Evolutionary conservation across 2,797 vertebrate species (phyloP).

Genomic region (Spinus pinus): DNA sequence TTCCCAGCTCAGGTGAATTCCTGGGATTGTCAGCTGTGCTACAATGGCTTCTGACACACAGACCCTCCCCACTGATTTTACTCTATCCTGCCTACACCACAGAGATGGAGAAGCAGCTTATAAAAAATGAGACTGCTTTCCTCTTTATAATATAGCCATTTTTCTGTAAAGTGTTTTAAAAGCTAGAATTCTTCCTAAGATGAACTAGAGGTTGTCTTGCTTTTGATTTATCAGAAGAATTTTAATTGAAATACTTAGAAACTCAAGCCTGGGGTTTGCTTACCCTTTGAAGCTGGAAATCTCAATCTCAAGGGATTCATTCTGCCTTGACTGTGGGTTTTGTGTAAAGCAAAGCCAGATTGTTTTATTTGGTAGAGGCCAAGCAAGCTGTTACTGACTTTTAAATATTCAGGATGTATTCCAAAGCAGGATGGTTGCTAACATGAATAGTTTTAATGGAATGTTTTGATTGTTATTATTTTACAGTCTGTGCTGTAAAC

Average conservation of each 20-base stretch:
- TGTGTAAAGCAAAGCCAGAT: conserved; percentile 40
- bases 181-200: not conserved
- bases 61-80: not conserved
- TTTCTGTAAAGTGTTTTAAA: not conserved
- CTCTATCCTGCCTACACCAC: not conserved
- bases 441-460: not conserved
- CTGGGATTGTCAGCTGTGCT: not conserved
- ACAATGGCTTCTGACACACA: not conserved
- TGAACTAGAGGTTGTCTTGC: not conserved
- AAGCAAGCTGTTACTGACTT: conserved; percentile 24
- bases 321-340: conserved; percentile 23
- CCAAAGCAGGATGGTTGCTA: conserved; percentile 2
- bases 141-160: not conserved
- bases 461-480: not conserved
- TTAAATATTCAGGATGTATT: conserved; percentile 22
- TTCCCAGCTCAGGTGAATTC: not conserved
- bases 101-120: not conserved
- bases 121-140: not conserved
- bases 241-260: conserved; percentile 24
- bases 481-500: not conserved
- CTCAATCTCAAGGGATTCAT: conserved; percentile 16
- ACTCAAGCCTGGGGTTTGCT: conserved; percentile 2
- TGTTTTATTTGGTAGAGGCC: conserved; percentile 19
- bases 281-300: conserved; percentile 19
- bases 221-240: conserved; percentile 29